Base-by-base conservation (phyloP, 1,140 invertebrate species). In the Helicoverpa zea region DNA sequence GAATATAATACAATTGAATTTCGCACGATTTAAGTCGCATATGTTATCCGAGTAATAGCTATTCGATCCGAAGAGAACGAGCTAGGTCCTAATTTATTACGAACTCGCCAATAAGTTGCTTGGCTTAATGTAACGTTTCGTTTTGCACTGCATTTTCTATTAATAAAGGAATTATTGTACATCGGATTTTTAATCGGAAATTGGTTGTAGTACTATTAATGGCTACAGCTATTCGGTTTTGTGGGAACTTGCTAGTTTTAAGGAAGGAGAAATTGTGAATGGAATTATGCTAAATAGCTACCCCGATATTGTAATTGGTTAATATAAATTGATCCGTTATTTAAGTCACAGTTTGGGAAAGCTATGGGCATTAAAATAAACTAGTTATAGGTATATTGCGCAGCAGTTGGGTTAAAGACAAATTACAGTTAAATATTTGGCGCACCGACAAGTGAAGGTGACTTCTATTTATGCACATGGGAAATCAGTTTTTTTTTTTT, bases 1-100 rank as follows among this genome's bases (percentile, higher is more conserved):
- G 68, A 72, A 72, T 72, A 72, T 72, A 72, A 72, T 72, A 72
- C 68, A 72, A 72, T 72, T 72, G 68, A 72, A 72, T 72, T 72
- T 72, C 68, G 52, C 68, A 72, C 49, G 68, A 72, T 72, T 72
- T 72, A 72, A 72, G 68, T 72, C 68, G 68, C 68, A 72, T 72
- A 72, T 72, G 68, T 72, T 72, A 72, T 72, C 47, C 68, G 49
- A 12, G 68, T 72, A 72, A 72, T 72, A 72, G 68, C 68, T 72
- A 52, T 72, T 29, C 49, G 68, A 72, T 72, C 29, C 49, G 18
- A 52, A 7, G 18, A 18, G 68, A 72, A 51, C 52, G 52, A 13
- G 68, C 47, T 51, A 72, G 68, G 18, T 30, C 29, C 30, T 72
- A 72, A 72, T 72, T 72, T 72, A 72, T 72, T 23, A 54, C 16